These are phyloP conservation scores for Talpa occidentalis DNA, from an alignment of 2,113 vertebrate species.

Conservation along the genomic window DNA sequence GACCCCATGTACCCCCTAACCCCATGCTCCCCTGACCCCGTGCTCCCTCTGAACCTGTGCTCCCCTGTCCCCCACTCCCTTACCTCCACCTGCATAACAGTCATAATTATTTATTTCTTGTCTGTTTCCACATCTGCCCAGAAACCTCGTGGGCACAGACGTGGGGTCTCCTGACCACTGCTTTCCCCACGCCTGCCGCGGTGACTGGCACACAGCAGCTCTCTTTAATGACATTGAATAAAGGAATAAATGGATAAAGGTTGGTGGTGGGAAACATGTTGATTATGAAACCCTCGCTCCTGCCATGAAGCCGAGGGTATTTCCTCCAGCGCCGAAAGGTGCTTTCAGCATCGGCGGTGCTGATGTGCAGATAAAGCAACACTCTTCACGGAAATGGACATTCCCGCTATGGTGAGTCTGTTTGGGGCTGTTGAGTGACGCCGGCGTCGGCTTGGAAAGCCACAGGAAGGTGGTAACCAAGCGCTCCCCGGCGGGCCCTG, in stretches of 20 bases:
- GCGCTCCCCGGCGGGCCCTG: not conserved
- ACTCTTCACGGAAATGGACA: not conserved
- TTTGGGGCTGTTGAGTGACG: not conserved
- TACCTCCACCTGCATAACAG: not conserved
- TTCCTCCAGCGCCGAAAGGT: not conserved
- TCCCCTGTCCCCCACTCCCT: no score
- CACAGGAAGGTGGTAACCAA: not conserved
- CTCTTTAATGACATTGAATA: not conserved
- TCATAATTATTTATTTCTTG: no score
- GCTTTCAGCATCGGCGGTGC: not conserved
- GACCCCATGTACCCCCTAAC: no score
- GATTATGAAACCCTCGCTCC: not conserved
- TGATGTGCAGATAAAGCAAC: not conserved
- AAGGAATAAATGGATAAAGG: not conserved
- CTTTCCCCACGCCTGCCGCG: not conserved
- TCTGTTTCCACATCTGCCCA: not conserved
- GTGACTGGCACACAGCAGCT: no score
- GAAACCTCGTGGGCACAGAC: rapidly evolving
- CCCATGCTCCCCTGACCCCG: no score
- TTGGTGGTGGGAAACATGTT: not conserved
- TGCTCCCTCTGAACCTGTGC: no score
- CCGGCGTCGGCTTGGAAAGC: not conserved
- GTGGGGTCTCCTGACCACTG: not conserved
- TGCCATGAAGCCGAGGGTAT: not conserved
- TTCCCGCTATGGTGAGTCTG: not conserved